Evolutionary conservation across 2,113 vertebrate genomes (phyloP).

Genomic region (Chroicocephalus ridibundus): DNA sequence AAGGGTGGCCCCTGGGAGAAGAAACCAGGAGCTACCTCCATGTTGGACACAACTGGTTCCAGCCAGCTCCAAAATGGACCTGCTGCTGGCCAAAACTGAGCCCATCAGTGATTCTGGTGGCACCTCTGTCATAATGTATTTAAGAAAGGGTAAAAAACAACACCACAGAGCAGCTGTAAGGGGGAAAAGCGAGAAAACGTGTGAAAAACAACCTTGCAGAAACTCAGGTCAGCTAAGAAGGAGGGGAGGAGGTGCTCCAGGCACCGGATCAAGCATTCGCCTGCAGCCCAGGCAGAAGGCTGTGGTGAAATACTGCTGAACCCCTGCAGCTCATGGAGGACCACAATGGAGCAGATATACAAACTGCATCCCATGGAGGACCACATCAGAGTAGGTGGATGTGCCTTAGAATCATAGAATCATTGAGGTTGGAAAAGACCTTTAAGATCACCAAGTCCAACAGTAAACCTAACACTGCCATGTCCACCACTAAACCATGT

Average conservation of each 20-base stretch:
- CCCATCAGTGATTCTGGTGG: background rate
- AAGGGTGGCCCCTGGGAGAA: background rate
- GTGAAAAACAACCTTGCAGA: background rate
- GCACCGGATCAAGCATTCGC: rapidly evolving
- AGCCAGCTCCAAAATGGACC: background rate
- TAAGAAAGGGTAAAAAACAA: background rate
- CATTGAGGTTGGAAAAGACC: background rate
- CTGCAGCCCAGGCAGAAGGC: background rate
- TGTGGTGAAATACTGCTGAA: background rate
- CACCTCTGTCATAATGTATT: background rate
- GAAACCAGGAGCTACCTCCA: rapidly evolving
- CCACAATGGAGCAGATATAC: background rate
- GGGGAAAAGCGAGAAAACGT: background rate
- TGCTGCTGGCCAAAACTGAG: rapidly evolving
- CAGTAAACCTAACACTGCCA: background rate
- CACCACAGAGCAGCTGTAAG: background rate
- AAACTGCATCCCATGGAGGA: background rate
- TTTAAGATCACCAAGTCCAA: background rate
- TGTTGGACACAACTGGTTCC: background rate
- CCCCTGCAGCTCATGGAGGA: background rate
- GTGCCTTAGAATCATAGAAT: background rate
- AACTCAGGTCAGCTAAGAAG: background rate
- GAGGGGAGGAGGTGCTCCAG: background rate
- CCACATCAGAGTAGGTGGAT: background rate
- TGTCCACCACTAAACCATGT: background rate